A percentile compares a stretch with the other conserved stretches of the same genome.
These are phyloP conservation scores for Pseudorhombus dupliciocellatus DNA, from an alignment of 2,113 vertebrate species.

Conservation along the genomic window DNA sequence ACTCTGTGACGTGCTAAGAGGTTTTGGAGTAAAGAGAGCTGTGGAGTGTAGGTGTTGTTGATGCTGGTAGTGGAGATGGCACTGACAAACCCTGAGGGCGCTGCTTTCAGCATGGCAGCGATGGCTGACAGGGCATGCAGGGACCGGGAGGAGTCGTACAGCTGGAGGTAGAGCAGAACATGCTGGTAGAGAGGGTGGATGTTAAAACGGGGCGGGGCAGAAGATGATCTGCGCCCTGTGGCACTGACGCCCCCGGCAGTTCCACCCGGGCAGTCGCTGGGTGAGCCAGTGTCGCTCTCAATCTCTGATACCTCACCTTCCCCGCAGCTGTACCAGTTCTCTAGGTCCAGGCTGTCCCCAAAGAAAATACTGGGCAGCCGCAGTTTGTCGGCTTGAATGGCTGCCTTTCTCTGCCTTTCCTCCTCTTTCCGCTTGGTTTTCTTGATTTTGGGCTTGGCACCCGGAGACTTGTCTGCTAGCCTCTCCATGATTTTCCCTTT, in stretches of 20 bases:
- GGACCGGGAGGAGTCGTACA: slow-evolving; percentile 96
- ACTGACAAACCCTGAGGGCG: slow-evolving; percentile 91
- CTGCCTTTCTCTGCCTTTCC: slow-evolving; percentile 87
- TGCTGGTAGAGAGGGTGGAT: slow-evolving; percentile 98
- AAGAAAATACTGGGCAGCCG: slow-evolving; percentile 92
- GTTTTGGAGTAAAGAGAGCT: slow-evolving; percentile 95
- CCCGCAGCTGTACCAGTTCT: slow-evolving; percentile 99
- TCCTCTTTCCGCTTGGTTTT: slow-evolving; percentile 91
- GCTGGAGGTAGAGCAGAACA: slow-evolving; percentile 94
- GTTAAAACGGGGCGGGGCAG: slow-evolving; percentile 83
- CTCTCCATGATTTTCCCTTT: slow-evolving; percentile 93
- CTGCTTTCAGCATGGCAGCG: slow-evolving; percentile 92
- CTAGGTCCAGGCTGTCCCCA: slow-evolving; percentile 95
- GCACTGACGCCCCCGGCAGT: slow-evolving; percentile 36
- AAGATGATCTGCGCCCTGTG: slow-evolving; percentile 77
- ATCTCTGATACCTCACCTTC: slow-evolving; percentile 99
- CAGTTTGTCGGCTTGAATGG: slow-evolving; percentile 84
- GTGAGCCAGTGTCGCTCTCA: slow-evolving; percentile 94
- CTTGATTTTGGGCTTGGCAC: slow-evolving; percentile 95
- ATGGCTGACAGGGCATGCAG: slow-evolving; percentile 94
- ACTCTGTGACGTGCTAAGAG: slow-evolving; percentile 95
- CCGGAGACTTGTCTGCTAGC: slow-evolving; percentile 90
- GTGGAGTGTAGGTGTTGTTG: slow-evolving; percentile 96
- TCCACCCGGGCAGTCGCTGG: slow-evolving; percentile 73
- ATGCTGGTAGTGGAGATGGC: slow-evolving; percentile 98